Base-by-base conservation (phyloP, 1,140 invertebrate genomes). In the Panagrolaimus sp. region DNA sequence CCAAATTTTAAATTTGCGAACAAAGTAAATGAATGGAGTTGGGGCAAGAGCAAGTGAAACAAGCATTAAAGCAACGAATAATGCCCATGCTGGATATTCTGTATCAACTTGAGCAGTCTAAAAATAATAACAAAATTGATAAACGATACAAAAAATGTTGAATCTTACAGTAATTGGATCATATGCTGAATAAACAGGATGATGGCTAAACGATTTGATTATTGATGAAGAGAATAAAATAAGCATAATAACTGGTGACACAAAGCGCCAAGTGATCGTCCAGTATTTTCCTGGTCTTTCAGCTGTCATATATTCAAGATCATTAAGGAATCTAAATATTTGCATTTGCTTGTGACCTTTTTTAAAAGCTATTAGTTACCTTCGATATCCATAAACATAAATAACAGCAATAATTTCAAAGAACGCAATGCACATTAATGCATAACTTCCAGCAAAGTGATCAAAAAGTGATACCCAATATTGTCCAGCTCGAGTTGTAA, bases 401-500 rank as follows among this genome's bases (percentile, higher is more conserved):
- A 92, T 88, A 8, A 96, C 91, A 0, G 91, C 88, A 42, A 95
- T 85, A 87, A 92, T 91, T 86, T 96, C 92, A 81, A 93, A 88
- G 14, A 95, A 86, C 0, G 92, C 93, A 9, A 96, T 89, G 43
- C 93, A 88, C 7, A 95, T 92, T 27, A 96, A 87, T 0, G 92
- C 92, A 72, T 93, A 92, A 44, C 92, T 93, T 64, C 92, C 92
- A 67, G 92, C 92, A 85, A 93, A 95, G 9, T 91, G 91, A 84
- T 96, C 92, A 84, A 95, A 95, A 87, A 96, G 88, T 82, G 90
- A 91, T 13, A 96, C 87, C 92, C 92, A 94, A 84, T 96, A 96
- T 85, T 82, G 62, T 67, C 92, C 92, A 57, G 92, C 91, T 67
- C 92, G 91, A 46, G 91, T 92, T 71, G 90, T 91, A 86, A 96